Evolutionary conservation across 1,140 invertebrate genomes (phyloP), one percentile per base, ranked within the genome.

Genomic region (Epicauta chinensis): DNA sequence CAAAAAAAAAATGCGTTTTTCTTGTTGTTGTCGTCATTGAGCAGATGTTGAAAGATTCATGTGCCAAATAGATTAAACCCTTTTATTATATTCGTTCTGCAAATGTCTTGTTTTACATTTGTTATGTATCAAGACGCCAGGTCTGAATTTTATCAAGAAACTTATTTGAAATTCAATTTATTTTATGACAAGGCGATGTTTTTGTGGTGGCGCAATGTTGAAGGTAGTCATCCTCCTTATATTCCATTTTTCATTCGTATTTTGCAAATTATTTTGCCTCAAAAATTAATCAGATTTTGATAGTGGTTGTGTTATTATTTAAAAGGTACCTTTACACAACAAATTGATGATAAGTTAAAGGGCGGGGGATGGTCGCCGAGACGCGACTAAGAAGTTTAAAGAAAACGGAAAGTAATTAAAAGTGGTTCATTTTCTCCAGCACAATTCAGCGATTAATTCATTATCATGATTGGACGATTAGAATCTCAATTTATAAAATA

Each of bases 401-500:
- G 23, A 60, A 59, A 56, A 58, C 49, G 55, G 50, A 54, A 63
- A 63, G 61, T 64, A 66, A 66, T 66, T 66, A 66, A 66, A 62
- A 64, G 56, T 56, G 59, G 64, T 66, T 66, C 60, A 62, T 59
- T 61, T 66, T 56, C 45, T 46, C 40, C 55, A 34, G 31, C 50
- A 55, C 55, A 59, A 62, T 61, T 56, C 60, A 44, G 43, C 66
- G 65, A 68, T 68, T 68, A 68, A 68, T 68, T 68, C 66, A 68
- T 68, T 68, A 68, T 66, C 66, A 61, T 64, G 65, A 66, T 63
- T 63, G 60, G 53, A 16, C 67, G 67, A 69, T 69, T 67, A 69
- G 65, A 66, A 69, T 69, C 67, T 60, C 67, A 69, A 69, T 69
- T 69, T 67, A 65, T 67, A 67, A 66, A 69, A 67, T 66, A 69